Percentiles rank a stretch among this genome's conserved stretches.
Evolutionary conservation across 2,888 invertebrate species (phyloP).

Genomic region (Ypsolopha scabrella): DNA sequence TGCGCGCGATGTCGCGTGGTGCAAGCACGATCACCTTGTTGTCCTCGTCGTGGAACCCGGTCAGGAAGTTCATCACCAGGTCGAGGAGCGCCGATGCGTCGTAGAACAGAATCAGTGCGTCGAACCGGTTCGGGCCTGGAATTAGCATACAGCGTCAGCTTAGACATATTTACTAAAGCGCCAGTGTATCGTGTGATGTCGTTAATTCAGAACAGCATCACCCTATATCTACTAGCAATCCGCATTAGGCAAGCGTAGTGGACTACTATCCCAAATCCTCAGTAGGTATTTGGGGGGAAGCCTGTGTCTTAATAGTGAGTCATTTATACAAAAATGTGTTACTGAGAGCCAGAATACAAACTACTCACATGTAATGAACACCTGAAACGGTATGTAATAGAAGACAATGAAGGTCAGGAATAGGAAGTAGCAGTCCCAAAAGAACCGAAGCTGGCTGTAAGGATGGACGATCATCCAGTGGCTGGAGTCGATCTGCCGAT

Average conservation of each 20-base stretch:
- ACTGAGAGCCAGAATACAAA: no score
- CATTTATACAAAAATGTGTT: no score
- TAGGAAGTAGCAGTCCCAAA: conserved; percentile 26
- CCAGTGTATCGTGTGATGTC: no score
- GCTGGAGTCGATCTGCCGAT: conserved; percentile 20
- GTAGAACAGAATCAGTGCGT: conserved; percentile 26
- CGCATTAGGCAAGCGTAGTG: no score
- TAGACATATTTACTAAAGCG: no score
- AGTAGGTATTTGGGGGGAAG: no score
- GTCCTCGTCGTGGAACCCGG: conserved; percentile 36
- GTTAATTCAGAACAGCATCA: no score
- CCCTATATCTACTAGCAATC: no score
- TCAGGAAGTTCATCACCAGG: conserved; percentile 30
- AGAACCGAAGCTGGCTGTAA: conserved; percentile 34
- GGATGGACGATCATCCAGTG: conserved; percentile 35
- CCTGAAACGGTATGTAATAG: conserved; percentile 36
- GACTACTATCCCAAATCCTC: no score
- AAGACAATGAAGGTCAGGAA: conserved; percentile 16
- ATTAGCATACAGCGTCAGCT: not conserved
- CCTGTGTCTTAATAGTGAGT: no score
- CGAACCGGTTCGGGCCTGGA: conserved; percentile 28
- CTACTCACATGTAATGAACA: conserved; percentile 32
- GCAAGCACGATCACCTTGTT: conserved; percentile 30
- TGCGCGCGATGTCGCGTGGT: conserved; percentile 24
- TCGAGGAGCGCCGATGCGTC: conserved; percentile 30